phyloP scores from a whole-genome alignment of 2,113 vertebrate species.

The Silurus meridionalis region DNA sequence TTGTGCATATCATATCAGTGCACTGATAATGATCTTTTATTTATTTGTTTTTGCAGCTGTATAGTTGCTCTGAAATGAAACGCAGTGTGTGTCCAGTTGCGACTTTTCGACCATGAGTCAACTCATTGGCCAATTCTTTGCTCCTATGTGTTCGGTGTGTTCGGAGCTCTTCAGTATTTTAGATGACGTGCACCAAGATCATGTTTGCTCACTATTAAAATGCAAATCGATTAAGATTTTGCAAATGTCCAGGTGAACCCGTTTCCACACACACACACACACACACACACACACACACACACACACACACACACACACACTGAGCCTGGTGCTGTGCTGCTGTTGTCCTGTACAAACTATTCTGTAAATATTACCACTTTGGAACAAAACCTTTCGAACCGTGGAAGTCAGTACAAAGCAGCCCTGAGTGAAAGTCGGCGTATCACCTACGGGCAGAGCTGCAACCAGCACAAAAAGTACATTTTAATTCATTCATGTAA shows the following conservation, averaged over 20 bases:
- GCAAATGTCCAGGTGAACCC: slow-evolving; percentile 14
- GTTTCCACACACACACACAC: background rate
- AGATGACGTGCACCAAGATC: background rate
- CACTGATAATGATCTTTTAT: background rate
- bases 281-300: slow-evolving; percentile 1
- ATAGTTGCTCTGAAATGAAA: background rate
- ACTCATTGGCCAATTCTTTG: background rate
- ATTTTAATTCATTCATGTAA: slow-evolving; percentile 42
- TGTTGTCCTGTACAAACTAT: background rate
- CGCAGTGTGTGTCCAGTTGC: background rate
- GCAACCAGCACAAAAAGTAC: slow-evolving; percentile 10
- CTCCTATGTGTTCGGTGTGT: background rate
- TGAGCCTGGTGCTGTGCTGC: background rate
- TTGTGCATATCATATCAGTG: background rate
- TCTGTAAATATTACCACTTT: background rate
- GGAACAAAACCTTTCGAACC: background rate
- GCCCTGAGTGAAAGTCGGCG: background rate
- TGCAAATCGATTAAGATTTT: slow-evolving; percentile 1
- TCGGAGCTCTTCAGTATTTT: background rate
- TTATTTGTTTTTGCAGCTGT: background rate
- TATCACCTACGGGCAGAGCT: background rate
- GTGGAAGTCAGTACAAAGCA: background rate
- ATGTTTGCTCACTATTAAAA: slow-evolving; percentile 5
- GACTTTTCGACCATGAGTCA: background rate
- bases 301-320: slow-evolving; percentile 2